Base-by-base conservation (phyloP, 2,113 vertebrate genomes). In the Jacana jacana region DNA sequence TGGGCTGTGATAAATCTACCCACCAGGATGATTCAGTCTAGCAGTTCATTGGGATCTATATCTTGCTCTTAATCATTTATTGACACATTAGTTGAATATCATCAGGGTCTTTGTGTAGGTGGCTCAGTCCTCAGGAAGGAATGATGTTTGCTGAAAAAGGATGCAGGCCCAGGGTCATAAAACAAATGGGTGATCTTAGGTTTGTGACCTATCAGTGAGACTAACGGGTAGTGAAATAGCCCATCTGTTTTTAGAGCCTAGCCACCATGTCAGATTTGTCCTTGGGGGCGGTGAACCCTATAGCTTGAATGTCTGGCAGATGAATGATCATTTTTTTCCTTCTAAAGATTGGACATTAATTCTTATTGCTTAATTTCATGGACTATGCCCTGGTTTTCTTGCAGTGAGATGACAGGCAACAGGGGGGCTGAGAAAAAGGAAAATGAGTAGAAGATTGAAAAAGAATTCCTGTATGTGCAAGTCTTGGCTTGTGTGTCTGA, bases 311-410 rank as follows among this genome's bases (percentile, higher is more conserved):
- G 39, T 76, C 66, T 93, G 68, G 40, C 66, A 95, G 76, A 88
- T 72, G 83, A 86, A 92, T 24, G 3, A 69, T 35, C 54, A 25
- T 70, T 40, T 92, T 92, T 70, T 86, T 83, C 35, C 40, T 70
- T 77, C 58, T 77, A 39, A 88, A 92, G 54, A 35, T 60, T 70
- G 35, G 27, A 61, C 72, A 81, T 95, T 87, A 73, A 31, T 78
- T 81, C 51, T 88, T 95, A 66, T 28, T 86, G 68, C 91, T 91
- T 78, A 81, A 91, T 95, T 96, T 96, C 84, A 93, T 82, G 82
- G 83, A 69, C 49, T 57, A 11, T 91, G 80, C 40, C 28, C 68
- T 70, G 33, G 6, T 82, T 88, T 81, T 65, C 35, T 27, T 37
- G 23, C 44, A 77, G 31, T 48, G 23, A 81, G 37, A 68, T 46